A percentile compares a stretch with the other conserved stretches of the same genome.
Evolutionary conservation across 2,888 invertebrate species (phyloP).

Genomic region (Elmis aenea): DNA sequence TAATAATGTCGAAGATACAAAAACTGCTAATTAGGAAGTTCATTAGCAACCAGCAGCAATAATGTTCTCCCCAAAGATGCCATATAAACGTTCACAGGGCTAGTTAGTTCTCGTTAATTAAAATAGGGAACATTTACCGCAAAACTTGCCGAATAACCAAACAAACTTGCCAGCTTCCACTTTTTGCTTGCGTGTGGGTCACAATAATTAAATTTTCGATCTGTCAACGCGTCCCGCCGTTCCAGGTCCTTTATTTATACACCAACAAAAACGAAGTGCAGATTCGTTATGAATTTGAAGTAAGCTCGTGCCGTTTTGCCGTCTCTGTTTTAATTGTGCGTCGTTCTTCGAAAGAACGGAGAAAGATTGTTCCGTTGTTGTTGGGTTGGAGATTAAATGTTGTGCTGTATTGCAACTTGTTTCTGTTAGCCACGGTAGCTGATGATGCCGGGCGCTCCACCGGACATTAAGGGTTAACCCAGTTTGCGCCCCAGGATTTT

Average conservation of each 20-base stretch:
- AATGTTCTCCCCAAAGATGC: no score
- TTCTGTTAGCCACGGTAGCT: conserved; percentile 7
- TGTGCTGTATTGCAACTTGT: conserved; percentile 1
- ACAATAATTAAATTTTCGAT: conserved; percentile 11
- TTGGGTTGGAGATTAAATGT: conserved; percentile 4
- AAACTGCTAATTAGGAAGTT: no score
- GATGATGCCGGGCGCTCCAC: conserved; percentile 4
- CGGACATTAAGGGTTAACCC: conserved; percentile 10
- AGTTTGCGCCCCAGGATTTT: conserved; percentile 7
- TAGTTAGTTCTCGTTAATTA: no score
- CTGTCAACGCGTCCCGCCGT: conserved; percentile 10
- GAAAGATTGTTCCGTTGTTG: neutral
- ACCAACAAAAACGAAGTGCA: conserved; percentile 9
- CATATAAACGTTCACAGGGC: no score
- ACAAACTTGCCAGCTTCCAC: no score
- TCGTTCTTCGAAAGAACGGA: neutral
- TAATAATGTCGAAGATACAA: no score
- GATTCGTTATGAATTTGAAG: conserved; percentile 9
- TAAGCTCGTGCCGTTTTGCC: conserved; percentile 4
- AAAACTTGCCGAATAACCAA: no score
- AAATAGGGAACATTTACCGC: no score
- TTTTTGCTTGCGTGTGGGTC: conserved; percentile 7
- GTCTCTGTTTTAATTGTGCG: no score
- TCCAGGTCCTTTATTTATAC: conserved; percentile 12
- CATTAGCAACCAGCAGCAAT: no score